These are phyloP conservation scores for Lepidurus packardi DNA, from an alignment of 1,140 invertebrate species.

Conservation along the genomic window DNA sequence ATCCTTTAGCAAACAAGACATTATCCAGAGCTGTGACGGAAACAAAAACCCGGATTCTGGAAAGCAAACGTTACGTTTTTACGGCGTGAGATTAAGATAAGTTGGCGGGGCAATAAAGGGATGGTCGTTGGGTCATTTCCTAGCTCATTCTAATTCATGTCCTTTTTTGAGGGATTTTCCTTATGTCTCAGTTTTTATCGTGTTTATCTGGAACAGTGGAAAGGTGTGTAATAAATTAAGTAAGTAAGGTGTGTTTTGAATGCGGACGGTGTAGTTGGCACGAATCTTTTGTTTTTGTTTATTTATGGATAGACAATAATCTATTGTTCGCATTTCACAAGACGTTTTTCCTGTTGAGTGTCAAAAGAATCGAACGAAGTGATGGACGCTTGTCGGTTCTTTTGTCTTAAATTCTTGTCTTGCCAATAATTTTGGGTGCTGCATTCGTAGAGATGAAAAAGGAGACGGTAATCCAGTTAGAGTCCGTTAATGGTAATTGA, in stretches of 20 bases:
- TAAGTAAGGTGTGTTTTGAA: background rate
- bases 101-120: background rate
- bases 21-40: too few relatives aligned
- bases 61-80: background rate
- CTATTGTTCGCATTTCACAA: slow-evolving; percentile 6
- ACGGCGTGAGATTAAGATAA: background rate
- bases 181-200: background rate
- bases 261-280: background rate
- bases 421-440: too few relatives aligned
- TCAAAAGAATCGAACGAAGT: slow-evolving; percentile 1
- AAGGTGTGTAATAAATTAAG: background rate
- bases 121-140: background rate
- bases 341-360: background rate
- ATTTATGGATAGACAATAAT: slow-evolving; percentile 13
- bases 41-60: too few relatives aligned
- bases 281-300: slow-evolving; percentile 9
- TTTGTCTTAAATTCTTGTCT: background rate
- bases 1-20: too few relatives aligned
- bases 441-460: too few relatives aligned
- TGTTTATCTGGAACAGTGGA: background rate
- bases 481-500: slow-evolving; percentile 4
- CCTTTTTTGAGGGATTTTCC: background rate
- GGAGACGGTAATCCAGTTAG: background rate
- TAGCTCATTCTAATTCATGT: background rate
- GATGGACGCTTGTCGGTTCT: background rate